Evolutionary conservation across 1,140 invertebrate species (phyloP).

Genomic region (Popillia japonica): DNA sequence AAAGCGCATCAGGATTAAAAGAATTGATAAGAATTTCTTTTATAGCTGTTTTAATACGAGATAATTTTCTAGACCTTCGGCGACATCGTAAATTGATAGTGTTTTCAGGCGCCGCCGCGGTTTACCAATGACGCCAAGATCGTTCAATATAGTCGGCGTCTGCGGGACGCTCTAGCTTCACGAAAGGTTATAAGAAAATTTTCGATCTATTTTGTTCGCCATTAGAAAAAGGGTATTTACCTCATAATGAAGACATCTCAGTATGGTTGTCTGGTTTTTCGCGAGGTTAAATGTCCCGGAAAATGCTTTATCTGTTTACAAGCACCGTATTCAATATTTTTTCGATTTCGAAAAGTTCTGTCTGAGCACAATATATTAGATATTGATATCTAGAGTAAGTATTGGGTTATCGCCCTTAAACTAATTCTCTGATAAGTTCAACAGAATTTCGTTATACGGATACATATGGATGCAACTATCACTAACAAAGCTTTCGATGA

Average conservation of each 20-base stretch:
- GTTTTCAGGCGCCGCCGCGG: slow-evolving; percentile 47
- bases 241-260: not conserved
- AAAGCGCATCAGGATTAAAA: not conserved
- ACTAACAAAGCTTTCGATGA: no score
- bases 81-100: slow-evolving; percentile 49
- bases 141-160: slow-evolving; percentile 42
- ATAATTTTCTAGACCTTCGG: slow-evolving; percentile 41
- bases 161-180: slow-evolving; percentile 13
- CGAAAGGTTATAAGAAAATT: slow-evolving; percentile 17
- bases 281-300: not conserved
- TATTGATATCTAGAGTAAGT: no score
- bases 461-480: no score
- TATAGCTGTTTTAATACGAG: slow-evolving; percentile 26
- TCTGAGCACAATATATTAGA: no score
- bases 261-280: not conserved
- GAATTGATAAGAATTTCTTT: slow-evolving; percentile 1
- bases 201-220: not conserved
- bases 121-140: slow-evolving; percentile 47
- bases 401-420: no score
- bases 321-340: no score
- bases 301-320: not conserved
- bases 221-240: slow-evolving; percentile 13
- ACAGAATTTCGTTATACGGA: no score
- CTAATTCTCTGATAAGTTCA: no score
- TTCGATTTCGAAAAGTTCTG: no score